A percentile compares a stretch with the other conserved stretches of the same genome.
These are phyloP conservation scores for Intellagama lesueurii DNA, from an alignment of 2,797 vertebrate genomes.

Conservation along the genomic window DNA sequence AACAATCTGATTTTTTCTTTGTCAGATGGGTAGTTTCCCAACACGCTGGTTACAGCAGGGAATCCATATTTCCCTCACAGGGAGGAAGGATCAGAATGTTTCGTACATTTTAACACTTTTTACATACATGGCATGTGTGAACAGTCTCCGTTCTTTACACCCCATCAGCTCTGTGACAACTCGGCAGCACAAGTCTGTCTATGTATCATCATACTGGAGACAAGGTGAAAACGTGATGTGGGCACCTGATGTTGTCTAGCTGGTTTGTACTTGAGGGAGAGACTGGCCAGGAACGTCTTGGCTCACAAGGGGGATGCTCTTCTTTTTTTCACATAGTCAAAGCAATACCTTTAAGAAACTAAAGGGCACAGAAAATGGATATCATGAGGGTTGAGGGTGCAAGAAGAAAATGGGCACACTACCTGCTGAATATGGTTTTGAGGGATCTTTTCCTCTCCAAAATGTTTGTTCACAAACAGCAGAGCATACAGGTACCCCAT, in stretches of 20 bases:
- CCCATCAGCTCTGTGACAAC: background rate
- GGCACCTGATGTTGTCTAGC: no score
- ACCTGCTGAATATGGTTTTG: constrained; percentile 92
- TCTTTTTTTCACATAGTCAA: background rate
- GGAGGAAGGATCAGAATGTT: background rate
- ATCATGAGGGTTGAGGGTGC: background rate
- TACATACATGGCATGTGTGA: background rate
- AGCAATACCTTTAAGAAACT: background rate
- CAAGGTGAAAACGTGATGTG: accelerated
- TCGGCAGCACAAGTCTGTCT: background rate
- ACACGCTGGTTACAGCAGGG: background rate
- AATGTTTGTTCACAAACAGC: constrained; percentile 92
- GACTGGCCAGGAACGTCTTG: background rate
- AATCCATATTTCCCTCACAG: background rate
- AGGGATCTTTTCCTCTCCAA: constrained; percentile 89
- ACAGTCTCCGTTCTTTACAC: background rate
- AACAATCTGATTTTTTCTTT: background rate
- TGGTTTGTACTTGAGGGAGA: background rate
- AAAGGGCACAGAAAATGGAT: background rate
- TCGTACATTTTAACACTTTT: no score
- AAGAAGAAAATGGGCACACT: constrained; percentile 24
- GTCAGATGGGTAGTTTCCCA: background rate
- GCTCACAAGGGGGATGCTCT: constrained; percentile 2
- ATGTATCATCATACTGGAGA: no score
- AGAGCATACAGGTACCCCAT: constrained; percentile 92